Evolutionary conservation across 2,797 vertebrate genomes (phyloP), one percentile per base, ranked within the genome.

Genomic region (Dermochelys coriacea): DNA sequence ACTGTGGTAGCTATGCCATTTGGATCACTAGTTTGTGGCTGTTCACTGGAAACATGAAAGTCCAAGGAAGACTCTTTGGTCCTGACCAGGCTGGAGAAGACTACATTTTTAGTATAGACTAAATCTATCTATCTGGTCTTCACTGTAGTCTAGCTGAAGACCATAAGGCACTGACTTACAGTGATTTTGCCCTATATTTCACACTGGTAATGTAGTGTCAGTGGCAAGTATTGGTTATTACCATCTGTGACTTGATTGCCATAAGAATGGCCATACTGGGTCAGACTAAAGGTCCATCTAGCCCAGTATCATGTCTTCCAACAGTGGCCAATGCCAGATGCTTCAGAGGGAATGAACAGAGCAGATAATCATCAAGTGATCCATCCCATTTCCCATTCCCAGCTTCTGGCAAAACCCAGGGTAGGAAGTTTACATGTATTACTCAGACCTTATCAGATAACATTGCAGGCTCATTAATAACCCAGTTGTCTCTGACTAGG

Each of bases 141-240:
- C 8, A 12, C 34, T 0, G 0, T 12, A 34, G 31, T 41, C 51
- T 55, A 50, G 52, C 54, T 5, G 31, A n/a, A 0, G 5, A 74
- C 31, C 19, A 52, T 9, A 45, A 25, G 25, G 41, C 34, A 49
- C 41, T 5, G 14, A 2, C 27, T 61, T 55, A 75, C 71, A 25
- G 41, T 25, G 41, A 45, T 27, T 75, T 25, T 45, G 6, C 25
- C 23, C 23, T 47, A 47, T 23, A 74, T 74, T 74, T 45, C 41
- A 47, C 25, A 41, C 21, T 23, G 68, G 5, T 23, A 45, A 74
- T 23, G 23, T 75, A 68, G 12, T 45, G 6, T 41, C 71, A 2
- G 31, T 5, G 52, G 59, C 37, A 61, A 79, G 2, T 29, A 41
- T 18, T 8, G 51, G 12, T 74, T 23, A 6, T 41, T 23, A 0